A percentile compares a stretch with the other conserved stretches of the same genome.
These are phyloP conservation scores for Bergia sp. DNA, from an alignment of 92 coral and sea anemone genomes.

Conservation along the genomic window DNA sequence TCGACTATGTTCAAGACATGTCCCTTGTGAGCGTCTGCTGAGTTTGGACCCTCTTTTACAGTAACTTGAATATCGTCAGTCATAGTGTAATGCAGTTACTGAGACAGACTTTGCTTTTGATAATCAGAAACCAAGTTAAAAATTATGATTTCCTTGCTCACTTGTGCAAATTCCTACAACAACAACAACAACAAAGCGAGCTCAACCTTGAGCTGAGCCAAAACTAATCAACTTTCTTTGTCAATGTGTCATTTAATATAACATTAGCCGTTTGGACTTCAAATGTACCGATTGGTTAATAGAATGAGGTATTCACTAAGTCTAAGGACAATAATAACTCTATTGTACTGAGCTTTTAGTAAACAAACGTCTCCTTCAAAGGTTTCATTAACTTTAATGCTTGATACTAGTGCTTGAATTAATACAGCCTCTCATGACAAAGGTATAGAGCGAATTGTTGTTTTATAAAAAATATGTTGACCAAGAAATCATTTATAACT, in stretches of 20 bases:
- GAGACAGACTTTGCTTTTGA: neutral
- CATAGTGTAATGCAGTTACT: neutral
- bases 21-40: slow-evolving; percentile 56
- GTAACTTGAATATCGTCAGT: slow-evolving; percentile 32
- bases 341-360: neutral
- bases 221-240: neutral
- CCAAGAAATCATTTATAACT: neutral
- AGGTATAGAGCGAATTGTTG: neutral
- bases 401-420: neutral
- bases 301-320: neutral
- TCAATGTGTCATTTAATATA: neutral
- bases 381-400: neutral
- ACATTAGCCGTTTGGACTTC: neutral
- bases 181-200: neutral
- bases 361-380: neutral
- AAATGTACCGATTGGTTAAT: neutral
- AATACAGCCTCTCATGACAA: neutral
- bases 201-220: neutral
- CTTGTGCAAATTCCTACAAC: neutral
- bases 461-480: no score
- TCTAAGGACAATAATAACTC: neutral
- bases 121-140: neutral
- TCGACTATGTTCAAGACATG: slow-evolving; percentile 69
- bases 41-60: slow-evolving; percentile 17
- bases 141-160: neutral